Evolutionary conservation across 2,888 invertebrate genomes (phyloP), one percentile per base, ranked within the genome.

Genomic region (Myathropa florea): DNA sequence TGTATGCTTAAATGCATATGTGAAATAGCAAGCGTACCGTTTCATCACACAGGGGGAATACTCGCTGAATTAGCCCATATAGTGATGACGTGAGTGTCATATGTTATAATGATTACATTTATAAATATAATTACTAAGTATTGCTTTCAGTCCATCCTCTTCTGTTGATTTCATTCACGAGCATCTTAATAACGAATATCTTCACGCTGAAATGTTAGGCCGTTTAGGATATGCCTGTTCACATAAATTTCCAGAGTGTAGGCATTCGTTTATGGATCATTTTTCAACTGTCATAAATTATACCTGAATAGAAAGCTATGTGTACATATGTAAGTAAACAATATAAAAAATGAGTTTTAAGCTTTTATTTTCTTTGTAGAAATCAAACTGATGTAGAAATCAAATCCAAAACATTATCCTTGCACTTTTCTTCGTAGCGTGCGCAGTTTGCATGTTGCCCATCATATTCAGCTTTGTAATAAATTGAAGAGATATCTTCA

Each of bases 1-100:
- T 97, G 97, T 92, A 91, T 97, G 89, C 93, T 97, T 88, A 94
- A 96, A 89, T 94, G 95, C 88, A 96, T 97, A 91, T 97, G 97
- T 91, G 96, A 97, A 91, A 94, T 95, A 30, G 95, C 96, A 0
- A 94, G 95, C 89, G 93, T 94, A 83, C 95, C 96, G 68, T 94
- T 96, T 90, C 94, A 93, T 88, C 94, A 95, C 90, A 94, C 95
- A 89, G 95, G 95, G 89, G 96, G 96, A 4, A 93, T 97, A 89
- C 94, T 96, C 88, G 96, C 95, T 28, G 95, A 97, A 93, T 93
- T 97, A 90, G 93, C 96, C 88, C 95, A 96, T 93, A 95, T 96
- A 89, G 92, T 96, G 90, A 94, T 97, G 91, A 96, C 96, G 95
- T 96, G 93, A 95, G 95, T 24, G 7, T n/a, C n/a, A n/a, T n/a